phyloP scores from a whole-genome alignment of 2,113 vertebrate genomes.

The Pachycephala philippinensis region DNA sequence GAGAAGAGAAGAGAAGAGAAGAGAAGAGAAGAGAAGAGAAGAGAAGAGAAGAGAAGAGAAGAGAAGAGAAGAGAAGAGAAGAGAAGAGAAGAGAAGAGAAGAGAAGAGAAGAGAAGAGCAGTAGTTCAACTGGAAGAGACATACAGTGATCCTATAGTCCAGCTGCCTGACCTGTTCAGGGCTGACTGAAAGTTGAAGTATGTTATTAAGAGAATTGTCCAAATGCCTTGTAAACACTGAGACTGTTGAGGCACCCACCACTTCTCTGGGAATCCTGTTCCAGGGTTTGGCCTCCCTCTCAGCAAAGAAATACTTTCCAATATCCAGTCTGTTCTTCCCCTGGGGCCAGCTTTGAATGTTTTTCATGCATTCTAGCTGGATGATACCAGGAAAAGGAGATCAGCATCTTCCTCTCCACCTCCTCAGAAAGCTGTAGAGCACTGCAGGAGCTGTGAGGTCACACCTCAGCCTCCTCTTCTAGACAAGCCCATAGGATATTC shows the following conservation, averaged over 20 bases:
- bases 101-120: no score
- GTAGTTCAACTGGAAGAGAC: not conserved
- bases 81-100: no score
- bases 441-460: not conserved
- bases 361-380: not conserved
- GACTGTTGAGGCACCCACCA: fast-evolving
- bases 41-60: no score
- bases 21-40: no score
- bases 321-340: not conserved
- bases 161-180: not conserved
- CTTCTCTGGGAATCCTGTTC: not conserved
- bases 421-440: not conserved
- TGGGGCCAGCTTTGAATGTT: not conserved
- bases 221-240: not conserved
- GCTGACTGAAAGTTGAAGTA: not conserved
- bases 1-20: no score
- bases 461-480: not conserved
- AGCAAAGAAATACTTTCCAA: not conserved
- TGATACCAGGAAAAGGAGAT: not conserved
- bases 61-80: no score
- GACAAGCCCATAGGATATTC: not conserved
- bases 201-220: not conserved
- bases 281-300: not conserved
- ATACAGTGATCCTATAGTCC: not conserved
- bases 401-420: not conserved